Base-by-base conservation (phyloP, 2,888 invertebrate genomes). In the Dastarcus helophoroides region DNA sequence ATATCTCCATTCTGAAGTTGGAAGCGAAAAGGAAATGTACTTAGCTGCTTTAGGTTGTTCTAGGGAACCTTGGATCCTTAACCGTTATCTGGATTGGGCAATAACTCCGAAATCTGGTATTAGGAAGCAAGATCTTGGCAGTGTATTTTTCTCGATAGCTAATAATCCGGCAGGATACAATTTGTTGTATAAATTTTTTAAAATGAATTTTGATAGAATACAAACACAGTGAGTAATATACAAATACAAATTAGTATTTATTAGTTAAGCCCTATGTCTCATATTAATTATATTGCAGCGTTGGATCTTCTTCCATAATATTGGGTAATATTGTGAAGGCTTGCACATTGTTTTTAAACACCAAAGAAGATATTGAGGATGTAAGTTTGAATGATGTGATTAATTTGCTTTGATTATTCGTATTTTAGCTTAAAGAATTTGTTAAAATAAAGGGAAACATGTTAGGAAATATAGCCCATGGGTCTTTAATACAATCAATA, bases 11-110 rank as follows among this genome's bases (percentile, higher is more conserved):
- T 75, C 84, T 2, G 79, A 79, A 39, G 78, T 85, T 0, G 85
- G 85, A 0, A 78, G 82, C 0, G 91, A 93, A 55, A 76, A 85
- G 45, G 80, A 80, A 41, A 65, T 79, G 5, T 62, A 93, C 5
- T 64, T 91, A 8, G 70, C 69, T 4, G 79, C 85, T 0, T 63
- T 94, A 8, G 84, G 86, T 0, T 93, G 93, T 50, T 79, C 84
- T 0, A 66, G 77, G 33, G 79, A 89, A 42, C 76, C 80, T 0
- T 90, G 90, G 77, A 66, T 93, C 22, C 62, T 94, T 3, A 73
- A 71, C 50, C 68, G 78, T 69, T 89, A 82, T 52, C 61, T 90
- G 36, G 76, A 82, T 33, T 71, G 81, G 60, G 70, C 84, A 0
- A 60, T 84, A 11, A 70, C 73, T 2, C 76, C 79, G 26, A 76